phyloP scores from a whole-genome alignment of 2,113 vertebrate genomes.

The Stercorarius parasiticus region DNA sequence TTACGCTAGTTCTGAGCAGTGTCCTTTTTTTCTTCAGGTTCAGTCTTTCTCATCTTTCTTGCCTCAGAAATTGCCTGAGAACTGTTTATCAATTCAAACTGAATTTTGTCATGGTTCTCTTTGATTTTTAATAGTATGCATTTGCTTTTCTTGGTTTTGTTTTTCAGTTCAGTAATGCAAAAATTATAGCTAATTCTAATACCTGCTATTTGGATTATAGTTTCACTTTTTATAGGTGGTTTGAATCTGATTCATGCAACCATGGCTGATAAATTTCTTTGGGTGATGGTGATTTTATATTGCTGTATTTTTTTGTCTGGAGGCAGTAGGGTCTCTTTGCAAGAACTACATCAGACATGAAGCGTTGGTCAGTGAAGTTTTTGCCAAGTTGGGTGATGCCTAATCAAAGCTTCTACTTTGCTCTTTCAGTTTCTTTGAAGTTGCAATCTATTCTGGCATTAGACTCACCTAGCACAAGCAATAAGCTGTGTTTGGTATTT shows the following conservation, averaged over 20 bases:
- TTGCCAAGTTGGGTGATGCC: not conserved
- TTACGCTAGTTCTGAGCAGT: not conserved
- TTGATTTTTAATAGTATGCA: not conserved
- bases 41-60: not conserved
- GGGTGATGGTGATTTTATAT: not conserved
- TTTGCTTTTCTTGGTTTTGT: not conserved
- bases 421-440: not conserved
- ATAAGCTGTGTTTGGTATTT: not conserved
- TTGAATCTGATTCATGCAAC: not conserved
- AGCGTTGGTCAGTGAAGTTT: not conserved
- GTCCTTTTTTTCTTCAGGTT: not conserved
- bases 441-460: not conserved
- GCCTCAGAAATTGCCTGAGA: not conserved
- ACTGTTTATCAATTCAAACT: not conserved
- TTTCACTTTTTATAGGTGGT: not conserved
- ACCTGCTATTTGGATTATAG: not conserved
- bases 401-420: not conserved
- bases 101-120: not conserved
- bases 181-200: not conserved
- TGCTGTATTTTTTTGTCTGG: not conserved
- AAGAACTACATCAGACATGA: not conserved
- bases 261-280: not conserved
- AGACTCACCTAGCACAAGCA: not conserved
- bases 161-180: not conserved
- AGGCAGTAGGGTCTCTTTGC: not conserved